These are phyloP conservation scores for Bicyclus anynana DNA, from an alignment of 1,140 invertebrate species.

Conservation along the genomic window DNA sequence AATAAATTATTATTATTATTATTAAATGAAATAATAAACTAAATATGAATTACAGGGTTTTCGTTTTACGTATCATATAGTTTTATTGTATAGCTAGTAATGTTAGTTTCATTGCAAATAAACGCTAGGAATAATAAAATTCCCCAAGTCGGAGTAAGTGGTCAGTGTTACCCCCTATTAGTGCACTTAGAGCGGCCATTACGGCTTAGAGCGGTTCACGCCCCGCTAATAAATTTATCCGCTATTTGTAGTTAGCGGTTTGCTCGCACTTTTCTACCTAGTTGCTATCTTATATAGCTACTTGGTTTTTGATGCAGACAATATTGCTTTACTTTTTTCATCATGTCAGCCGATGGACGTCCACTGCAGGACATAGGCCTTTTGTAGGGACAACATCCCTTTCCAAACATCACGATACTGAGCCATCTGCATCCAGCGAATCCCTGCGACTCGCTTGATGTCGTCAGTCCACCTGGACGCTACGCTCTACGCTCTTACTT, in stretches of 20 bases:
- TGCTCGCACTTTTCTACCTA: slow-evolving; percentile 1
- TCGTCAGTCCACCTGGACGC: too few species aligned
- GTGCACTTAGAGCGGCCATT: slow-evolving; percentile 8
- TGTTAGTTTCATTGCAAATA: slow-evolving; percentile 4
- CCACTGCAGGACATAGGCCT: too few species aligned
- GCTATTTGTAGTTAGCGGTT: slow-evolving; percentile 6
- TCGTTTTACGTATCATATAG: too few species aligned
- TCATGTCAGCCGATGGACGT: too few species aligned
- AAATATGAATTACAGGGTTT: too few species aligned
- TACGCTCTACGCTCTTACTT: too few species aligned
- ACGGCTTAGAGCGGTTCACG: slow-evolving; percentile 1
- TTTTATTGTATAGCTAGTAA: neutral
- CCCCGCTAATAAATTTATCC: slow-evolving; percentile 10
- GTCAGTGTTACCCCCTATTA: slow-evolving; percentile 8
- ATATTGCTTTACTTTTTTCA: neutral
- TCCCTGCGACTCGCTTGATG: too few species aligned
- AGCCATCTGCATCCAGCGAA: too few species aligned
- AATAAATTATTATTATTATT: too few species aligned
- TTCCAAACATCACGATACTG: too few species aligned
- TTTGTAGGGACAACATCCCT: too few species aligned
- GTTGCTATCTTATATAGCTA: neutral
- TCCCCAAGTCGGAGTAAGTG: neutral
- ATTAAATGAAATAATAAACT: too few species aligned
- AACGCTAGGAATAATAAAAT: slow-evolving; percentile 1
- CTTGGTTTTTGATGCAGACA: neutral